A percentile compares a stretch with the other conserved stretches of the same genome.
Evolutionary conservation across 2,113 vertebrate genomes (phyloP).

Genomic region (Scopus umbretta): DNA sequence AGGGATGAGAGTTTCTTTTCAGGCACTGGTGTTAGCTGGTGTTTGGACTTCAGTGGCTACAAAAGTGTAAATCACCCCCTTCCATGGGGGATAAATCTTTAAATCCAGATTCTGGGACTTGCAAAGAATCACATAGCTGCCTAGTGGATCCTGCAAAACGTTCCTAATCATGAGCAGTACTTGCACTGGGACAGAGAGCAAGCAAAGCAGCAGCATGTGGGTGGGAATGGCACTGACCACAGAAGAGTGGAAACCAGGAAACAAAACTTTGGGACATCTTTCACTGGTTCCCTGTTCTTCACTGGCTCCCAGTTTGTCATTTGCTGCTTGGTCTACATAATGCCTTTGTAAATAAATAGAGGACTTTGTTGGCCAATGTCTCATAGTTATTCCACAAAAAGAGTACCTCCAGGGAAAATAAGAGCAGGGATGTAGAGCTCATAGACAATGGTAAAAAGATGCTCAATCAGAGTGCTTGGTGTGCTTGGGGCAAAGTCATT

Average conservation of each 20-base stretch:
- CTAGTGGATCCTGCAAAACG: not conserved
- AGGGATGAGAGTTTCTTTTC: not conserved
- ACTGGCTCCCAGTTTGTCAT: not conserved
- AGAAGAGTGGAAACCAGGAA: not conserved
- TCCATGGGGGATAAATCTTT: not conserved
- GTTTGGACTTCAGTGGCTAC: not conserved
- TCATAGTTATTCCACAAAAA: not conserved
- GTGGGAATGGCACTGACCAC: not conserved
- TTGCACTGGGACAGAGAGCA: not conserved
- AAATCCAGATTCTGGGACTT: not conserved
- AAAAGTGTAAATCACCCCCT: not conserved
- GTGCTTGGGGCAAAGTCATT: not conserved
- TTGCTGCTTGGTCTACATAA: not conserved
- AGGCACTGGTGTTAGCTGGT: not conserved
- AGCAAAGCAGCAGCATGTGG: not conserved
- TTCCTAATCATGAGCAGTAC: not conserved
- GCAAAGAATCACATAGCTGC: not conserved
- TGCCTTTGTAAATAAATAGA: not conserved
- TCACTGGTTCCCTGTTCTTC: not conserved
- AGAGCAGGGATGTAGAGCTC: not conserved
- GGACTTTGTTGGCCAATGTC: not conserved
- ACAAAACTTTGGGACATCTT: not conserved
- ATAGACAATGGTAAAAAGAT: not conserved
- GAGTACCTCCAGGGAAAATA: not conserved
- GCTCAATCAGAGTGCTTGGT: not conserved